Evolutionary conservation across 2,797 vertebrate genomes (phyloP).

Genomic region (Pempheris klunzingeri): DNA sequence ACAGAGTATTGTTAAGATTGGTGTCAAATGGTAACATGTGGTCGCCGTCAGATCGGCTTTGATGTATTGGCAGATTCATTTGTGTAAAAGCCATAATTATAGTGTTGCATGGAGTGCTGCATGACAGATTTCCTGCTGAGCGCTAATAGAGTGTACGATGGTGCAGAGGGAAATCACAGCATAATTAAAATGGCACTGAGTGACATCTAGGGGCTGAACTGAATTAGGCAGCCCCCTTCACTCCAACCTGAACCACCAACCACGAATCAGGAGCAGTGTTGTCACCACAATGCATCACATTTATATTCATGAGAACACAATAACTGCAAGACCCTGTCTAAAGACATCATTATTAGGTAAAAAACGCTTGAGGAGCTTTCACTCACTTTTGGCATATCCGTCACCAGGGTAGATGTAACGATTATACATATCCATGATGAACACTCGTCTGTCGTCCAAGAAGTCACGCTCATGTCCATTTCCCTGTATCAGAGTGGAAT

Average conservation of each 20-base stretch:
- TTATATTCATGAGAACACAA: neutral
- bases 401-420: slow-evolving; percentile 95
- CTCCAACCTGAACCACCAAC: neutral
- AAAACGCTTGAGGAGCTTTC: no score
- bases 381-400: slow-evolving; percentile 94
- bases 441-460: slow-evolving; percentile 92
- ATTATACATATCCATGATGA: slow-evolving; percentile 97
- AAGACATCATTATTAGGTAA: neutral
- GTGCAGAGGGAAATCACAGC: slow-evolving; percentile 31
- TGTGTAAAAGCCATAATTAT: slow-evolving; percentile 40
- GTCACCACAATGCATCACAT: neutral
- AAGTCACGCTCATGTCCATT: slow-evolving; percentile 98
- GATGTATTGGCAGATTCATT: slow-evolving; percentile 40
- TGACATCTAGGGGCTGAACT: slow-evolving; percentile 29
- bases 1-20: neutral
- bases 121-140: slow-evolving; percentile 24
- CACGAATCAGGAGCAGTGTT: neutral
- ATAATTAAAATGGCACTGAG: slow-evolving; percentile 57
- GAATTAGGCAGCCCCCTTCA: slow-evolving; percentile 8
- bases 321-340: neutral
- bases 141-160: slow-evolving; percentile 24
- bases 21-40: slow-evolving; percentile 21
- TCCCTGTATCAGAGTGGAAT: slow-evolving; percentile 84
- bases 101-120: slow-evolving; percentile 11
- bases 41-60: slow-evolving; percentile 37